Conservation (phyloP, 2,888 invertebrate species). For the Notocelia uddmanniana region DNA sequence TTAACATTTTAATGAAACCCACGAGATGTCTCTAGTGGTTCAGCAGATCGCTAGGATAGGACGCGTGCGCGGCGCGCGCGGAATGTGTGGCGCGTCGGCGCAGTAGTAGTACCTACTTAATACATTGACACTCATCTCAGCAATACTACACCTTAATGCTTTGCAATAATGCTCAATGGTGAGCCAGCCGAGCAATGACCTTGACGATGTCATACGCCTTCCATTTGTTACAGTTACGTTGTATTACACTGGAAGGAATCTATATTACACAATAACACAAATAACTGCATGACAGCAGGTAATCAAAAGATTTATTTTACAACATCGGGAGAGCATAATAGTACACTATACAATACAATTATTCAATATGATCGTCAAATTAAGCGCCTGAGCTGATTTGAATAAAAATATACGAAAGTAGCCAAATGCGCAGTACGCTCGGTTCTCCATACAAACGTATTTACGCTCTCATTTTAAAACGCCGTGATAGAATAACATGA, state of each 20-base stretch:
- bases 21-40: background rate
- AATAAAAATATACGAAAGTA: too few relatives aligned
- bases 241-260: background rate
- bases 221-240: background rate
- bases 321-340: too few relatives aligned
- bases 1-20: constrained; percentile 4
- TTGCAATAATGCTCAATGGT: background rate
- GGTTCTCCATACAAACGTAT: too few relatives aligned
- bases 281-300: too few relatives aligned
- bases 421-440: too few relatives aligned
- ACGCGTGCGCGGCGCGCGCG: constrained; percentile 8
- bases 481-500: too few relatives aligned
- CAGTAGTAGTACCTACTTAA: background rate
- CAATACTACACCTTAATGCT: background rate
- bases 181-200: background rate
- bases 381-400: too few relatives aligned
- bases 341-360: too few relatives aligned
- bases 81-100: constrained; percentile 9
- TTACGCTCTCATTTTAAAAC: too few relatives aligned
- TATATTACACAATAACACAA: too few relatives aligned
- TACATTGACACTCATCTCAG: background rate
- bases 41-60: background rate
- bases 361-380: too few relatives aligned
- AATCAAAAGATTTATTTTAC: background rate
- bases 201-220: background rate